phyloP scores from a whole-genome alignment of 2,888 invertebrate genomes.

The Urechis unicinctus region DNA sequence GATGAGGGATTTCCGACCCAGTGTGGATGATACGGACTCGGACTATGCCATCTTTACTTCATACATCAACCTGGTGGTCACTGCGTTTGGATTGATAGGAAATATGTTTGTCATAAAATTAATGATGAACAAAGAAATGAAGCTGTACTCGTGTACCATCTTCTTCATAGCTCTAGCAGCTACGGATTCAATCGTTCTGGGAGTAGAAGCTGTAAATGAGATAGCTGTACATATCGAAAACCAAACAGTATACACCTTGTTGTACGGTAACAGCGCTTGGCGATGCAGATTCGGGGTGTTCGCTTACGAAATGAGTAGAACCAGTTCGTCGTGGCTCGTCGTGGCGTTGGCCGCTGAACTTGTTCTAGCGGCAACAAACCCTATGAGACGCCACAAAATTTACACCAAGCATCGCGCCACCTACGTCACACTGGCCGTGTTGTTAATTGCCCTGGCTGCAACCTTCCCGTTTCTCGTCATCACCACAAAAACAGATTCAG shows the following conservation, averaged over 20 bases:
- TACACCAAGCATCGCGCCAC: slow-evolving; percentile 10
- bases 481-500: background rate
- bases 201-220: slow-evolving; percentile 13
- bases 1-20: background rate
- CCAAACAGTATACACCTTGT: slow-evolving; percentile 1
- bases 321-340: slow-evolving; percentile 15
- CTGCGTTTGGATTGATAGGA: slow-evolving; percentile 6
- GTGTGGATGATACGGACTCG: background rate
- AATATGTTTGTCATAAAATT: slow-evolving; percentile 5
- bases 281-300: slow-evolving; percentile 15
- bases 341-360: slow-evolving; percentile 17
- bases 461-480: slow-evolving; percentile 18
- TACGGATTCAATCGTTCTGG: slow-evolving; percentile 11
- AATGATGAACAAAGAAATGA: slow-evolving; percentile 1
- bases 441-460: slow-evolving; percentile 13
- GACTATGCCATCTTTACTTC: background rate
- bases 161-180: slow-evolving; percentile 12
- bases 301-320: slow-evolving; percentile 4
- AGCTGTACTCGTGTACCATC: slow-evolving; percentile 1
- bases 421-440: slow-evolving; percentile 15
- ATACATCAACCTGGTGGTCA: slow-evolving; percentile 2
- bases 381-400: slow-evolving; percentile 1
- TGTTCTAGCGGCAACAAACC: slow-evolving; percentile 2
- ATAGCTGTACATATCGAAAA: slow-evolving; percentile 6
- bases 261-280: slow-evolving; percentile 13